Base-by-base conservation (phyloP, 92 coral and sea anemone species). In the Actinernus sp. region DNA sequence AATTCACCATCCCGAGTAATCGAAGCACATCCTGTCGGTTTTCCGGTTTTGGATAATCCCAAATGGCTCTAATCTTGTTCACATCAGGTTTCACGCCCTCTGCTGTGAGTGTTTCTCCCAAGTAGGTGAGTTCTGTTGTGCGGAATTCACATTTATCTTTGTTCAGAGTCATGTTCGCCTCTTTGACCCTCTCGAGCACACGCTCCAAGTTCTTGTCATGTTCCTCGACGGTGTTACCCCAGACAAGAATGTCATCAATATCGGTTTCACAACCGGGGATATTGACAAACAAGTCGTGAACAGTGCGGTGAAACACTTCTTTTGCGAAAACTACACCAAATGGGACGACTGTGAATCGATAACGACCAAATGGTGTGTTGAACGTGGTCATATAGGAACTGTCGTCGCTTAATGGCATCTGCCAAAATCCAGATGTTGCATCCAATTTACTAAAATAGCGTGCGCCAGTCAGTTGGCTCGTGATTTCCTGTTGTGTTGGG, bases 401-500 rank as follows among this genome's bases (percentile, higher is more conserved):
- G 29, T 83, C 83, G n/a, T n/a, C n/a, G n/a, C n/a, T n/a, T n/a
- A n/a, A n/a, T n/a, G n/a, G n/a, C n/a, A n/a, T n/a, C n/a, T n/a
- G n/a, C n/a, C n/a, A n/a, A n/a, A n/a, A n/a, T n/a, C n/a, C n/a
- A n/a, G n/a, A n/a, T n/a, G n/a, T n/a, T n/a, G n/a, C n/a, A n/a
- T n/a, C n/a, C n/a, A n/a, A n/a, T n/a, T n/a, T n/a, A n/a, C n/a
- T 84, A 63, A 84, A 76, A 17, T 67, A 84, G 22, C 62, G 68
- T 1, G 90, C 80, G 13, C 85, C 85, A 7, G 80, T 40, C 2
- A 83, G 60, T 17, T 84, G 39, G 12, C 70, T 30, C 11, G 85
- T 69, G 54, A 77, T 84, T 40, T 84, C 89, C 31, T 84, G 61
- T 43, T 77, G 91, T 4, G 91, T 84, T 11, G 91, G 85, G 0